Base-by-base conservation (phyloP, 2,888 invertebrate species). In the Ormyrus pomaceus region DNA sequence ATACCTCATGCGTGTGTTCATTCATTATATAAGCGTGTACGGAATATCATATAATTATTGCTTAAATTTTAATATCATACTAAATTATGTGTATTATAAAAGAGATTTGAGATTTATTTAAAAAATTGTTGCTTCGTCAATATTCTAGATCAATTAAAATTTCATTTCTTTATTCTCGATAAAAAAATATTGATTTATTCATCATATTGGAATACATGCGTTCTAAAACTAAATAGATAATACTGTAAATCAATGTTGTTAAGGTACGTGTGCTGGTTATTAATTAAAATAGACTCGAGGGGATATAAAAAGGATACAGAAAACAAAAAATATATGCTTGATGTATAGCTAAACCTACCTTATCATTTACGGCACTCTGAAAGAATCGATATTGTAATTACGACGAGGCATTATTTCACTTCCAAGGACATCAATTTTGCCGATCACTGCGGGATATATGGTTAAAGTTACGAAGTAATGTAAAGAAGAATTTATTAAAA, bases 301-400 rank as follows among this genome's bases (percentile, higher is more conserved):
- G 3, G 10, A 59, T 19, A 50, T 56, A 19, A 50, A 69, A 13
- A 70, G 19, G 58, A 59, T 48, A 48, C 46, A 69, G 3, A 9
- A 66, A 68, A 34, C 19, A 19, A 68, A 55, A 68, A 10, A 70
- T 59, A 9, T 13, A 70, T 46, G 11, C 51, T 9, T 6, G 10
- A 58, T 48, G 6, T 58, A 58, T 9, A 6, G 19, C 19, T 56
- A 50, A 19, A 19, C 9, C 10, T 48, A 58, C 59, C 19, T 70
- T 70, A 70, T 59, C 50, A 55, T 58, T 19, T 19, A 9, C 13
- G 59, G 50, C 19, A 70, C 53, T 58, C n/a, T 61, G 51, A 59
- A 46, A 5, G 55, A 8, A 71, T 71, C 71, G 45, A 61, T 61
- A 71, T n/a, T 51, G 71, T 71, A 71, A 71, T 61, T 61, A 61